Evolutionary conservation across 2,113 vertebrate genomes (phyloP), one percentile per base, ranked within the genome.

Genomic region (Tonatia bakeri): DNA sequence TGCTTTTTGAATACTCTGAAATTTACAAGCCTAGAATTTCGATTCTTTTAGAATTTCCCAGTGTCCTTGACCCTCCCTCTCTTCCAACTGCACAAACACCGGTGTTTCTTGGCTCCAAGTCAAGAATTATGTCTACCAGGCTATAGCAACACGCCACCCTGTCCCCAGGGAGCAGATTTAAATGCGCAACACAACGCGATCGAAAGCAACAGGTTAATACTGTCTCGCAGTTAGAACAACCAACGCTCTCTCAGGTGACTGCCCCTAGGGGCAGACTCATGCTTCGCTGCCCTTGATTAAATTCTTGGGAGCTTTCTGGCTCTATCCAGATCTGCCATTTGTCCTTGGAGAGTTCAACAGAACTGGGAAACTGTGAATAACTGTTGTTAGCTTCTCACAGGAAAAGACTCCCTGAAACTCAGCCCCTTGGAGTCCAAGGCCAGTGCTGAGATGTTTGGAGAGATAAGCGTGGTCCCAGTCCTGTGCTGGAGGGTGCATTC

Each of bases 241-340:
- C 38, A 45, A 2, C 31, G 31, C 36, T 72, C 43, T 92, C 94
- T 96, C 97, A 97, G 97, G 96, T 97, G 97, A 97, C 92, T 54
- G 15, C 59, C 94, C 97, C 45, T 61, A 75, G 24, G 87, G 95
- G 89, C 87, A 94, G 77, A 72, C 26, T 93, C 81, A 52, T 52
- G 96, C 75, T 95, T 98, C 87, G 0, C 72, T 98, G 96, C 94
- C 94, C 92, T 96, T 93, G 96, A 94, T 72, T 50, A 95, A 92
- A 91, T 93, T 97, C 92, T 98, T 89, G 67, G 89, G 94, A 91
- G 64, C 12, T 94, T 97, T 97, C 97, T 97, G 97, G 97, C 95
- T 98, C 94, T 85, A 91, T 98, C 96, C 96, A 98, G 97, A 96
- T 93, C 80, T 82, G 73, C 33, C 77, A 33, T 95, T 97, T 97